Conservation (phyloP, 2,888 invertebrate species). For the Stictocephala bisonia region DNA sequence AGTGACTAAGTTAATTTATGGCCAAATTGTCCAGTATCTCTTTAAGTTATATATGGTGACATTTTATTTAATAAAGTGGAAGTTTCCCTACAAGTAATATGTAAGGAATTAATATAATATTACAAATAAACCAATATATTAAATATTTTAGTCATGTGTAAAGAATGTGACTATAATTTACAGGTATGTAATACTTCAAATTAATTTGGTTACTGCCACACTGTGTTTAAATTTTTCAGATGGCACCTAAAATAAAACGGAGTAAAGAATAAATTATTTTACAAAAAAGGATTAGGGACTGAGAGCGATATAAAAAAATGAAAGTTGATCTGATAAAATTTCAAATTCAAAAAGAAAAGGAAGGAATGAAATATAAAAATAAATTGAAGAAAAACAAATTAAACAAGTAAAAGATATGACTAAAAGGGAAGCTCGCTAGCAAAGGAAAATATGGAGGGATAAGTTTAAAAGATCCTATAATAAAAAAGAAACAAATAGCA, state of each 20-base stretch:
- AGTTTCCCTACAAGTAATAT: background rate
- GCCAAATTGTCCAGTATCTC: no score
- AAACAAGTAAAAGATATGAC: no score
- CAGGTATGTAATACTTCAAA: background rate
- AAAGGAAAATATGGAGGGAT: background rate
- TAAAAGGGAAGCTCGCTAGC: background rate
- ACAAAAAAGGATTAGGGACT: background rate
- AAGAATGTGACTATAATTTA: no score
- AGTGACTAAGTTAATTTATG: background rate
- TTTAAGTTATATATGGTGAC: no score
- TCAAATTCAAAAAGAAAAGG: background rate
- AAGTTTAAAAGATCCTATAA: background rate
- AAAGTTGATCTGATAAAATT: background rate
- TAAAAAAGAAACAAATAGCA: background rate
- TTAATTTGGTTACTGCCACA: background rate
- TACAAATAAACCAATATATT: background rate
- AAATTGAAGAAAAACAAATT: background rate
- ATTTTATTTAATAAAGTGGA: slow-evolving; percentile 1
- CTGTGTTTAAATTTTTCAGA: background rate
- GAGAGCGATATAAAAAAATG: background rate
- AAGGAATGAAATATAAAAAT: background rate
- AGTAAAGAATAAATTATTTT: slow-evolving; percentile 14
- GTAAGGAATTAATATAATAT: background rate
- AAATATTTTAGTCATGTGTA: background rate
- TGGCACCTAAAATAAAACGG: background rate